Conservation (phyloP, 2,113 vertebrate genomes). For the Chloropsis hardwickii region DNA sequence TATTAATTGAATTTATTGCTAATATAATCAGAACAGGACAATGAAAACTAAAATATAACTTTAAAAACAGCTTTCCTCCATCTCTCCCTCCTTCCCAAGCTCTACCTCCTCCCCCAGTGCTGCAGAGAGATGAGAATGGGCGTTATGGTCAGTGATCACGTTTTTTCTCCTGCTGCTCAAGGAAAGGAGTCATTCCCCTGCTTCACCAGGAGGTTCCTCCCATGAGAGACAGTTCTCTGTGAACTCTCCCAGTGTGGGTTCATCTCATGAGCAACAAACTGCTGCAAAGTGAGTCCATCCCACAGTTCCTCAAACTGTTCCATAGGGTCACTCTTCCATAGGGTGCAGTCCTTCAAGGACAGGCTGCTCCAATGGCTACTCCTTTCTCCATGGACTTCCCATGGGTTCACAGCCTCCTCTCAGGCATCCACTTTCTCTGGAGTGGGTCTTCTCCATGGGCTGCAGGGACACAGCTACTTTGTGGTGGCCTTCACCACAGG, state of each 20-base stretch:
- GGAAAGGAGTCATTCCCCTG: accelerated
- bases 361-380: too few species aligned
- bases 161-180: not conserved
- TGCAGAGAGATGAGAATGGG: not conserved
- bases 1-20: not conserved
- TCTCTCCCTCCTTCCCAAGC: not conserved
- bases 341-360: not conserved
- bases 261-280: not conserved
- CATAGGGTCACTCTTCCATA: not conserved
- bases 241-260: not conserved
- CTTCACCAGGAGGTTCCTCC: not conserved
- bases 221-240: accelerated
- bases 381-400: not conserved
- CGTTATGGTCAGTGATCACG: not conserved
- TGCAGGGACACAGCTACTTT: not conserved
- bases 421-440: not conserved
- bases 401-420: not conserved
- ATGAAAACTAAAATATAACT: not conserved
- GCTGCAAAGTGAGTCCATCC: not conserved
- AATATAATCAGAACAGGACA: not conserved
- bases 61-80: not conserved
- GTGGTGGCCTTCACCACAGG: too few species aligned
- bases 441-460: not conserved
- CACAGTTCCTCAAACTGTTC: not conserved
- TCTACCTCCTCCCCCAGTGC: not conserved